These are phyloP conservation scores for Limnothrissa miodon DNA, from an alignment of 2,113 vertebrate species.

Conservation along the genomic window DNA sequence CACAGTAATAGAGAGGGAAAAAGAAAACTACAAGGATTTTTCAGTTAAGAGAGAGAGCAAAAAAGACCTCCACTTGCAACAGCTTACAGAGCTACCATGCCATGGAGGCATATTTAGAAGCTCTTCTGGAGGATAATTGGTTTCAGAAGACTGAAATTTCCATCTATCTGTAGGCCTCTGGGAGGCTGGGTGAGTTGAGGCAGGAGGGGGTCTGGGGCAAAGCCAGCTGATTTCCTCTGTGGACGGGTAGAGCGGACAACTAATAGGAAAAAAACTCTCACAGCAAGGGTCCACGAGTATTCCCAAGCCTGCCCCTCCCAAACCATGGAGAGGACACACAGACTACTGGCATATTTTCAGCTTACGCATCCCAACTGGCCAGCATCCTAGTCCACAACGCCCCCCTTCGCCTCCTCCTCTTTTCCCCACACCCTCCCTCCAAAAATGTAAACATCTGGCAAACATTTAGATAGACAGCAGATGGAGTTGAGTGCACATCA, in stretches of 20 bases:
- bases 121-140: conserved; percentile 64
- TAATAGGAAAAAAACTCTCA: conserved; percentile 41
- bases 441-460: conserved; percentile 76
- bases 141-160: conserved; percentile 71
- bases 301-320: conserved; percentile 51
- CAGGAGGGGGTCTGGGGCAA: conserved; percentile 37
- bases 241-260: conserved; percentile 43
- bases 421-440: background rate
- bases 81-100: conserved; percentile 39
- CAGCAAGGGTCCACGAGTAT: conserved; percentile 33
- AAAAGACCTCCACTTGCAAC: conserved; percentile 43
- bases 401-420: background rate
- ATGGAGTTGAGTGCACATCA: conserved; percentile 31
- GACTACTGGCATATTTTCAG: conserved; percentile 50
- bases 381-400: conserved; percentile 49
- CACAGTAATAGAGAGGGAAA: conserved; percentile 3
- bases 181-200: conserved; percentile 42
- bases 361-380: conserved; percentile 60
- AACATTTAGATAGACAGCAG: conserved; percentile 64
- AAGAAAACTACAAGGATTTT: conserved; percentile 35
- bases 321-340: conserved; percentile 32
- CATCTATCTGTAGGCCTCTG: conserved; percentile 61
- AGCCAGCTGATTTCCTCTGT: conserved; percentile 57
- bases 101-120: conserved; percentile 62
- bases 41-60: conserved; percentile 34